Evolutionary conservation across 2,888 invertebrate genomes (phyloP).

Genomic region (Philopedon plagiatum): DNA sequence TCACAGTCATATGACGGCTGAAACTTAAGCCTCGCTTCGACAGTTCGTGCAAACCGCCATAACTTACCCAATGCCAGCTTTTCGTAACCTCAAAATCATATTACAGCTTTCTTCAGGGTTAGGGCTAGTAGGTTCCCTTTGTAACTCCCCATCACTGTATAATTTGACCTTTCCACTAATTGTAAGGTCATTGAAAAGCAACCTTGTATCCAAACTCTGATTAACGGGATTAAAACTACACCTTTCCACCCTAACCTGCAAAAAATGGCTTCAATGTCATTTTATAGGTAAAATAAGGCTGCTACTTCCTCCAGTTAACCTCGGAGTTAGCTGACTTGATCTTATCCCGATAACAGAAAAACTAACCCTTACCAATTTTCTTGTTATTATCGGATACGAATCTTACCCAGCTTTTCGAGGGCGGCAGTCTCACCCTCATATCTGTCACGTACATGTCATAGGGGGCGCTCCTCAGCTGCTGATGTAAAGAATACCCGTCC

Average conservation of each 20-base stretch:
- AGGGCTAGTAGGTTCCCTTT: conserved; percentile 65
- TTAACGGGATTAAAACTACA: conserved; percentile 83
- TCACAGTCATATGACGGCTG: too few species aligned
- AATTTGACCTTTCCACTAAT: conserved; percentile 84
- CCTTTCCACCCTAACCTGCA: conserved; percentile 74
- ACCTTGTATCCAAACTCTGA: conserved; percentile 81
- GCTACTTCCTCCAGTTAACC: neutral
- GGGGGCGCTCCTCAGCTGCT: conserved; percentile 75
- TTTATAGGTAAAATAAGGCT: neutral
- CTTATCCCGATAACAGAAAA: too few species aligned
- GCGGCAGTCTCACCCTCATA: conserved; percentile 79
- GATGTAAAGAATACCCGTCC: conserved; percentile 77
- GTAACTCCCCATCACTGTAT: conserved; percentile 67
- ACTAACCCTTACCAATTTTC: too few species aligned
- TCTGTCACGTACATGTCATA: conserved; percentile 80
- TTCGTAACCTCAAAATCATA: conserved; percentile 83
- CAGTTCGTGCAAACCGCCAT: too few species aligned
- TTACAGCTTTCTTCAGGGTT: conserved; percentile 74
- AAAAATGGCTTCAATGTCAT: conserved; percentile 1
- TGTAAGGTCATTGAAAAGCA: conserved; percentile 84
- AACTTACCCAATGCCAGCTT: conserved; percentile 81
- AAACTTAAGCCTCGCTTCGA: too few species aligned
- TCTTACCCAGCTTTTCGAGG: conserved; percentile 76
- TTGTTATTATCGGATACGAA: too few species aligned
- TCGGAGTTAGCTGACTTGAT: too few species aligned